A percentile compares a stretch with the other conserved stretches of the same genome.
These are phyloP conservation scores for Charina bottae DNA, from an alignment of 2,113 vertebrate species.

Conservation along the genomic window DNA sequence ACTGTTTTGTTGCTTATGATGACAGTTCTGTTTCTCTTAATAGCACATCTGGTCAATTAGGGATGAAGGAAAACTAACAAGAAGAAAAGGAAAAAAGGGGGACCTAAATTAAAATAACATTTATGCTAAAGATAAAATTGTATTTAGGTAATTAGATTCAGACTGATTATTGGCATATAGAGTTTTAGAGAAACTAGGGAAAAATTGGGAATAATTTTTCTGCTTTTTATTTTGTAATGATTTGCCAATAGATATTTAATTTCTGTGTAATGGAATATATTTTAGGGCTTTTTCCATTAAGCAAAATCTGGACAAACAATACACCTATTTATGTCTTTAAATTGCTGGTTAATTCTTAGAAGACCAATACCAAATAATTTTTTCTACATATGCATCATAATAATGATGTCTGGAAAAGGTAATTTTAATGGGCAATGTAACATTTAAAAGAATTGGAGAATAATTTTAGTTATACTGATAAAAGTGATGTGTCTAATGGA, in stretches of 20 bases:
- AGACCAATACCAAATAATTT: neutral
- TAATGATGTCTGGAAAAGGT: neutral
- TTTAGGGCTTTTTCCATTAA: neutral
- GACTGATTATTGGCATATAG: neutral
- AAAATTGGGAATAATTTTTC: neutral
- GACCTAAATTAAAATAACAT: neutral
- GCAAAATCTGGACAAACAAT: neutral
- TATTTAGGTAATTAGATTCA: neutral
- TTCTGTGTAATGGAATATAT: neutral
- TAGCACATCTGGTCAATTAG: conserved; percentile 14
- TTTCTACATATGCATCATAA: neutral
- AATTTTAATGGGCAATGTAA: neutral
- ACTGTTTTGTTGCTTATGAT: neutral
- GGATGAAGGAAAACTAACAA: neutral
- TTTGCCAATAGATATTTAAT: neutral
- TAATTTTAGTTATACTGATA: neutral
- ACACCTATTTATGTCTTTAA: neutral
- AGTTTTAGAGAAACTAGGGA: neutral
- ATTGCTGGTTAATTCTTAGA: neutral
- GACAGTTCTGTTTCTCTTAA: neutral
- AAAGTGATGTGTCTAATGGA: conserved; percentile 9
- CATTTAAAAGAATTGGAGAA: neutral
- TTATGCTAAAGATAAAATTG: neutral
- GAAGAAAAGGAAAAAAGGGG: neutral
- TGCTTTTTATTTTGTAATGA: neutral